A percentile compares a stretch with the other conserved stretches of the same genome.
These are phyloP conservation scores for Crax fasciolata DNA, from an alignment of 2,797 vertebrate species.

Conservation along the genomic window DNA sequence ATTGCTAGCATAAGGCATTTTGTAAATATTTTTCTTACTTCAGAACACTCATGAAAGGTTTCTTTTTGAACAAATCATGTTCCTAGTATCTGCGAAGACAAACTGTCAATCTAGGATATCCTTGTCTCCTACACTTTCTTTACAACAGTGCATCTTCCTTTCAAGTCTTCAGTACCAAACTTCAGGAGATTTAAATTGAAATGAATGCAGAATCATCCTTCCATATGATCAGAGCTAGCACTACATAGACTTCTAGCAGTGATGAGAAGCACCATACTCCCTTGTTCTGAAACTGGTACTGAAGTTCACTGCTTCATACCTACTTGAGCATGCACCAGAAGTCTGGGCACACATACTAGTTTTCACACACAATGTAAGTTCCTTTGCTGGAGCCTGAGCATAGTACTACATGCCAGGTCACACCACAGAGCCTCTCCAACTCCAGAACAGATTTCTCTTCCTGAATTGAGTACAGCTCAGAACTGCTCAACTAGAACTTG, in stretches of 20 bases:
- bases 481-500: background rate
- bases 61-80: background rate
- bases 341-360: background rate
- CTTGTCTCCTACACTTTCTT: background rate
- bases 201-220: background rate
- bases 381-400: background rate
- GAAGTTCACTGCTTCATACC: background rate
- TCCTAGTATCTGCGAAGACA: background rate
- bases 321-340: background rate
- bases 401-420: background rate
- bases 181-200: background rate
- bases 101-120: background rate
- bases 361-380: background rate
- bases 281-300: background rate
- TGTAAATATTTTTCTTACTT: background rate
- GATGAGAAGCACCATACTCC: background rate
- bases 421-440: accelerated
- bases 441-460: background rate
- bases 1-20: background rate
- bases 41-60: background rate
- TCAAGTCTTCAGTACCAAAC: background rate
- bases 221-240: background rate
- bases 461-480: background rate
- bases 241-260: background rate
- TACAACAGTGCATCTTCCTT: background rate